These are phyloP conservation scores for Schizopygopsis pylzovi DNA, from an alignment of 2,797 vertebrate genomes.

Conservation along the genomic window DNA sequence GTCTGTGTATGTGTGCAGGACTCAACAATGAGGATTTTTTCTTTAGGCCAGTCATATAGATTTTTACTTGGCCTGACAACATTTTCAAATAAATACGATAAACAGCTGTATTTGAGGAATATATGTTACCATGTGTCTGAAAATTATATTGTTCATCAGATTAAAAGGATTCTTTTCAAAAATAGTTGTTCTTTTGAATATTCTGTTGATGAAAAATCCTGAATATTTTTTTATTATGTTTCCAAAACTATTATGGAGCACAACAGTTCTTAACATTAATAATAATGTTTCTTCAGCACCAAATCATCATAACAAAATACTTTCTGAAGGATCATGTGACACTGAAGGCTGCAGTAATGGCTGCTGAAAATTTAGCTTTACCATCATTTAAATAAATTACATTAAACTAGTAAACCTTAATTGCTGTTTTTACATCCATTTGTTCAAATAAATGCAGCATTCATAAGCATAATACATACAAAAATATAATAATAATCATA, in stretches of 20 bases:
- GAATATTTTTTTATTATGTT: not conserved
- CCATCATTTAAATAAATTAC: not conserved
- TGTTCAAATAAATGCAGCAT: not conserved
- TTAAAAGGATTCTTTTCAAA: not conserved
- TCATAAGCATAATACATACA: not conserved
- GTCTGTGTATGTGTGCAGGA: not conserved
- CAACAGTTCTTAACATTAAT: not conserved
- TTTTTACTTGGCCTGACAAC: not conserved
- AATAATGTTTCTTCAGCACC: not conserved
- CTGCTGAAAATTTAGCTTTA: not conserved
- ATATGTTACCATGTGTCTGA: not conserved
- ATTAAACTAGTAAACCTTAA: not conserved
- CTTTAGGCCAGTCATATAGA: not conserved
- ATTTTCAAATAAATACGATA: not conserved
- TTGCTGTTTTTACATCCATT: not conserved
- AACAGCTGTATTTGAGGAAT: not conserved
- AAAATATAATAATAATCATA: not conserved
- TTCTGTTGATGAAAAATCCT: not conserved
- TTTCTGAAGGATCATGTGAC: not conserved
- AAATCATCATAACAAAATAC: not conserved
- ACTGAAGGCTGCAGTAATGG: not conserved
- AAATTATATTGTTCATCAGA: not conserved
- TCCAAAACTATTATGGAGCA: not conserved
- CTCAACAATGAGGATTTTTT: not conserved
- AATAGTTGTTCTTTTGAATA: not conserved